Base-by-base conservation (phyloP, 2,888 invertebrate species). In the Ophion ventricosus region DNA sequence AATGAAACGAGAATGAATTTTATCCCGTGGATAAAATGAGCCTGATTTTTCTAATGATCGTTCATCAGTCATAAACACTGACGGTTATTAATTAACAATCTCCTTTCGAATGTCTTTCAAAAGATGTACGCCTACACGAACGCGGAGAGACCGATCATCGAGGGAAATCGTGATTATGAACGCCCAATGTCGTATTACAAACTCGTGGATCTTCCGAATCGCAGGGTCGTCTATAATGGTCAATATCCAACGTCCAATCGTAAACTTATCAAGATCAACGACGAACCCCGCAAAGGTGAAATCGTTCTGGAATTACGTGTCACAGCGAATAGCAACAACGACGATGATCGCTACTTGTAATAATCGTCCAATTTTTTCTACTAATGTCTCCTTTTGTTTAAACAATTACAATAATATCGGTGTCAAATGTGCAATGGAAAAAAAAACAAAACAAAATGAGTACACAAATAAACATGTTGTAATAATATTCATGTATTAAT, bases 281-380 rank as follows among this genome's bases (percentile, higher is more conserved):
- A 86, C 86, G 80, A 54, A 73, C 59, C 70, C 14, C 89, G 86
- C 63, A 92, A 90, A 85, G 91, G 91, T 54, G 91, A 92, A 86
- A 87, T 92, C 61, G 88, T 92, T 82, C 80, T 92, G 82, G 92
- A 92, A 78, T 88, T 92, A 75, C 91, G 92, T 59, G 91, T 92
- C 73, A 90, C 90, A 43, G 91, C 91, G 35, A 92, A 91, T 87
- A 91, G 91, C 87, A 88, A 90, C 66, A 87, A 87, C 56, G 75
- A 78, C 54, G 67, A 81, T n/a, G 66, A 17, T 43, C 43, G 43
- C 14, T 17, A 63, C 67, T 54, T 80, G 61, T 56, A 76, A 49
- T n/a, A 7, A 23, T 29, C 17, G 23, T 26, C 11, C 35, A 35
- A 14, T 25, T 35, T 5, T 35, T 72, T 29, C 54, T 5, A 43